These are phyloP conservation scores for Griposia aprilina DNA, from an alignment of 2,888 invertebrate genomes.

Conservation along the genomic window DNA sequence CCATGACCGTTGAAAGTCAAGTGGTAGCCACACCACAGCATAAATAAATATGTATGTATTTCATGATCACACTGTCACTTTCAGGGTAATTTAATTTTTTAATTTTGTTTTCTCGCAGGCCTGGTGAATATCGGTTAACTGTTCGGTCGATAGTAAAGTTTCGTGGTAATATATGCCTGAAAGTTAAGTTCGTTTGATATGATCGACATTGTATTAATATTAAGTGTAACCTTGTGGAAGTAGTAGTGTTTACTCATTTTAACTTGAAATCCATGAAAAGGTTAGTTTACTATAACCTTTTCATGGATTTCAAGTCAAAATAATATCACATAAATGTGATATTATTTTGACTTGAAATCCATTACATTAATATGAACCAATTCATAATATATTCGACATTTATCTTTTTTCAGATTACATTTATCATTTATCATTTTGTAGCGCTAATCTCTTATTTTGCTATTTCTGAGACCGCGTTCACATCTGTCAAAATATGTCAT, in stretches of 20 bases:
- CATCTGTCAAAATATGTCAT: background rate
- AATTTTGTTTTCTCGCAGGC: constrained; percentile 25
- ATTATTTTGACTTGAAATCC: background rate
- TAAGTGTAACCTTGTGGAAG: constrained; percentile 22
- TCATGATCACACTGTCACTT: constrained; percentile 9
- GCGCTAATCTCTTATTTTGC: background rate
- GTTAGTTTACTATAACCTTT: no score
- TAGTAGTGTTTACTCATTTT: constrained; percentile 2
- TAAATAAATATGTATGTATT: constrained; percentile 12
- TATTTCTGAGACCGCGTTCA: background rate
- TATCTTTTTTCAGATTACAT: background rate
- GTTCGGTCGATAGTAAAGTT: constrained; percentile 11
- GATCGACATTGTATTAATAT: constrained; percentile 20
- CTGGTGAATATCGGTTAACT: constrained; percentile 9
- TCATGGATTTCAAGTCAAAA: no score
- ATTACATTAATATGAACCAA: no score
- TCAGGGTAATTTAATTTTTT: constrained; percentile 39
- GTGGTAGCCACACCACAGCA: background rate
- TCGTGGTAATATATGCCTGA: constrained; percentile 14
- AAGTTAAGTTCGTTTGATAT: constrained; percentile 3
- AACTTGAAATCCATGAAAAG: background rate
- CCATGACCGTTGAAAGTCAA: constrained; percentile 10
- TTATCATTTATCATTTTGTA: no score
- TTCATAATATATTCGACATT: background rate
- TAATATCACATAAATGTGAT: no score